Evolutionary conservation across 2,888 invertebrate species (phyloP), one percentile per base, ranked within the genome.

Genomic region (Synergus itoensis): DNA sequence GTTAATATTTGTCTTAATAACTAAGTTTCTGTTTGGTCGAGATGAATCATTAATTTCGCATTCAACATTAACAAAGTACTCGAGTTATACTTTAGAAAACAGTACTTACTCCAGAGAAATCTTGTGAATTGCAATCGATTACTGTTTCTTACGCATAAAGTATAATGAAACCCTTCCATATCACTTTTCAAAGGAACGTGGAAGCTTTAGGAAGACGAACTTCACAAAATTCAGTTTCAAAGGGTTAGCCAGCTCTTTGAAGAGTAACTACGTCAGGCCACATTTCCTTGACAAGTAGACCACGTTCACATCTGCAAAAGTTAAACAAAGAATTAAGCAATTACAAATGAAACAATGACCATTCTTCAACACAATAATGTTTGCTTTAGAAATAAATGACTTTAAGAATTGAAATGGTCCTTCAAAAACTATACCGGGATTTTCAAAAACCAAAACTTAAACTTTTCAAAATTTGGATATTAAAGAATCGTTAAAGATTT

Each of bases 121-220:
- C 53, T 73, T 73, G 73, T 36, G 53, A 36, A 53, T n/a, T 53
- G 73, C 36, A 73, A 73, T 73, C 73, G 73, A 73, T 73, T 73
- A 73, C 48, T 48, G 69, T 79, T 85, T 82, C 67, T 79, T 80
- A 43, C 64, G 62, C 21, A 80, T 81, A 79, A 81, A 80, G 80
- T 78, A 41, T 62, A 64, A 45, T 36, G 82, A 82, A 86, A 84
- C 81, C 85, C 78, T 43, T 53, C 60, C 60, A 73, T 73, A 78
- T 36, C 77, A 78, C 77, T 79, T 79, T 80, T 75, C 81, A 86
- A 87, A 83, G 86, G 83, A 77, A 53, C 77, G 65, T 77, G 40
- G 88, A 87, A 89, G 89, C 88, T 84, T 80, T 84, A 83, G 79
- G 77, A 82, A 81, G 78, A 80, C 82, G 63, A 85, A 88, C 85